Evolutionary conservation across 2,797 vertebrate genomes (phyloP).

Genomic region (Xenops minutus): DNA sequence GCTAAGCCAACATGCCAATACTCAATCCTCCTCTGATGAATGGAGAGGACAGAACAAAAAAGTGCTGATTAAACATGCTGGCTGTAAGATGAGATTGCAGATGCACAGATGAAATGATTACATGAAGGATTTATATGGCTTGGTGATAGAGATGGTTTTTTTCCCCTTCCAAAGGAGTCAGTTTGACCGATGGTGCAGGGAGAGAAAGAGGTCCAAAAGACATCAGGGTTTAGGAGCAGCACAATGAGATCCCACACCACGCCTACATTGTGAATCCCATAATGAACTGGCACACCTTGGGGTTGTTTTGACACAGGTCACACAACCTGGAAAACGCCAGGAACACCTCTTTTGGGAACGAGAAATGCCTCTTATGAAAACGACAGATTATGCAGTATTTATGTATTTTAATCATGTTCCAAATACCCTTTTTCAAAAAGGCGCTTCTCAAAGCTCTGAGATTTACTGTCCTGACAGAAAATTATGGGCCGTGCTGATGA

Average conservation of each 20-base stretch:
- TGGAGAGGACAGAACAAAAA: background rate
- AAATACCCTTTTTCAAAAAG: background rate
- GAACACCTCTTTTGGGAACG: conserved; percentile 18
- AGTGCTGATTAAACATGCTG: background rate
- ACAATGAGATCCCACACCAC: background rate
- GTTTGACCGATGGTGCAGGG: background rate
- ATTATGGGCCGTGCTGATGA: background rate
- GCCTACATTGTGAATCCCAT: background rate
- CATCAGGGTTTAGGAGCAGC: background rate
- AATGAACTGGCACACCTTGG: background rate
- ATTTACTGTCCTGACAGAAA: conserved; percentile 8
- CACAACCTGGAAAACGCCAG: background rate
- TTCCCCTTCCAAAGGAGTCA: background rate
- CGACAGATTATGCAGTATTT: background rate
- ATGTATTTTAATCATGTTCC: background rate
- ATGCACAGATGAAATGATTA: background rate
- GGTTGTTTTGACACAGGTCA: background rate
- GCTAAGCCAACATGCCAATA: background rate
- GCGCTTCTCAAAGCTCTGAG: background rate
- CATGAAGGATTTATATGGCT: background rate
- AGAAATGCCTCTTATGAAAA: background rate
- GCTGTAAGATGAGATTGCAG: background rate
- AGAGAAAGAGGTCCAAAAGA: background rate
- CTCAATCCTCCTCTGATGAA: background rate
- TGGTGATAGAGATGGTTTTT: background rate